Conservation (phyloP, 53 echinoderm and acorn worm genomes). For the Zoroaster sp. region DNA sequence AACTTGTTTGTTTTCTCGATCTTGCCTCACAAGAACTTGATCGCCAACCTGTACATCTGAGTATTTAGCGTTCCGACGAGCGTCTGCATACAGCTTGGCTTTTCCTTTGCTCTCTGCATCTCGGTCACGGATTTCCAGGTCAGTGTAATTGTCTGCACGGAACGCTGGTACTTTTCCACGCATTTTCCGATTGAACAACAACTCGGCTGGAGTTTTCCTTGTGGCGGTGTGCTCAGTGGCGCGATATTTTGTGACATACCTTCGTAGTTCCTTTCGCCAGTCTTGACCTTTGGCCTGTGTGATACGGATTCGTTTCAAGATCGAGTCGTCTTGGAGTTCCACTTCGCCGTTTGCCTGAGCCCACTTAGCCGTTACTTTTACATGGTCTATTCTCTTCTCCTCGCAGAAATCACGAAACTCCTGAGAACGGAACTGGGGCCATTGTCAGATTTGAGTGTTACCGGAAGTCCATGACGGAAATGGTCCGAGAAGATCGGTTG, state of each 20-base stretch:
- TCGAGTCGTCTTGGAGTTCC: slow-evolving; percentile 39
- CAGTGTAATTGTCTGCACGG: neutral
- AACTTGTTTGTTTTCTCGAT: slow-evolving; percentile 58
- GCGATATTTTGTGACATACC: slow-evolving; percentile 31
- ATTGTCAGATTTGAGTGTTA: slow-evolving; percentile 38
- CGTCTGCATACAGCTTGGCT: slow-evolving; percentile 41
- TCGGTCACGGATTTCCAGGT: slow-evolving; percentile 15
- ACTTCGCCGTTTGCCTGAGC: slow-evolving; percentile 58
- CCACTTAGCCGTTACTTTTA: slow-evolving; percentile 56
- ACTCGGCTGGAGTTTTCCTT: slow-evolving; percentile 58
- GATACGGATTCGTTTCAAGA: slow-evolving; percentile 54
- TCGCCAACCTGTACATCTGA: slow-evolving; percentile 41
- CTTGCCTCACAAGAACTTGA: slow-evolving; percentile 17
- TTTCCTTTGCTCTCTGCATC: slow-evolving; percentile 57
- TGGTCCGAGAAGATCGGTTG: no score
- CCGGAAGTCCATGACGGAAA: no score
- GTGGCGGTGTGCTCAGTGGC: slow-evolving; percentile 40
- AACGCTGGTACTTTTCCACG: slow-evolving; percentile 51
- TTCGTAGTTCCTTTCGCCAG: slow-evolving; percentile 7
- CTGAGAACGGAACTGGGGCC: slow-evolving; percentile 53
- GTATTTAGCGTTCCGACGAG: no score
- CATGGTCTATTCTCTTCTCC: slow-evolving; percentile 49
- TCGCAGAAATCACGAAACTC: slow-evolving; percentile 33
- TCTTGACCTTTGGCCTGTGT: slow-evolving; percentile 52
- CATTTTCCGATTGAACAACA: slow-evolving; percentile 57